Evolutionary conservation across 1,140 invertebrate genomes (phyloP), one percentile per base, ranked within the genome.

Genomic region (Procambarus clarkii): DNA sequence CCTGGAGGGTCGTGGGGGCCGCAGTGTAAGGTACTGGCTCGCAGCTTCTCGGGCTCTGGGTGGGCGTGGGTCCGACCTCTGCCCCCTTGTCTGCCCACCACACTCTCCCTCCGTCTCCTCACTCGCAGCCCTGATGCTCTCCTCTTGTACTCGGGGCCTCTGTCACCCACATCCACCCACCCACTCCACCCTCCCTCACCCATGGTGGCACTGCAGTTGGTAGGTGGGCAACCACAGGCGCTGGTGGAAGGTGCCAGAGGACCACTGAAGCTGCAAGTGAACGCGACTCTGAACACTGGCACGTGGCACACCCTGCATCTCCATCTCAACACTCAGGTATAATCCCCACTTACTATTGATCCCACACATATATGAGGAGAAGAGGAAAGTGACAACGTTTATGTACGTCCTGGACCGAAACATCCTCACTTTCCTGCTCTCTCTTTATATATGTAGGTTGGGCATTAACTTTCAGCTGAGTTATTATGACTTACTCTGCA

Each of bases 81-180:
- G 24, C 80, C 87, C 3, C 48, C 80, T 18, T 89, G 87, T 58
- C 79, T 89, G n/a, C 87, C 87, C 5, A 83, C 87, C 79, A 71
- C 80, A 34, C 50, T 89, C 9, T 89, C 87, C 80, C 79, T 48
- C 69, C 58, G 46, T 89, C 9, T 89, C 87, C 69, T 89, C 64
- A 82, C 87, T 3, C 60, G 79, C 60, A 11, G 44, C 8, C 69
- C 60, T 54, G 45, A 89, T 4, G 79, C 79, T 11, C 69, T 89
- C 34, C n/a, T 89, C 48, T 48, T 89, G 4, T 89, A 89, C 80
- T 81, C 87, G 11, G 87, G 87, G 13, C 87, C 87, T 44, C 87
- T 89, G 3, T 45, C 64, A 8, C n/a, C 79, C n/a, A n/a, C 34
- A 44, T n/a, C 64, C 46, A 50, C 45, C 45, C 60, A 82, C 8